Conservation (phyloP, 2,888 invertebrate species). For the Norana najaformis region DNA sequence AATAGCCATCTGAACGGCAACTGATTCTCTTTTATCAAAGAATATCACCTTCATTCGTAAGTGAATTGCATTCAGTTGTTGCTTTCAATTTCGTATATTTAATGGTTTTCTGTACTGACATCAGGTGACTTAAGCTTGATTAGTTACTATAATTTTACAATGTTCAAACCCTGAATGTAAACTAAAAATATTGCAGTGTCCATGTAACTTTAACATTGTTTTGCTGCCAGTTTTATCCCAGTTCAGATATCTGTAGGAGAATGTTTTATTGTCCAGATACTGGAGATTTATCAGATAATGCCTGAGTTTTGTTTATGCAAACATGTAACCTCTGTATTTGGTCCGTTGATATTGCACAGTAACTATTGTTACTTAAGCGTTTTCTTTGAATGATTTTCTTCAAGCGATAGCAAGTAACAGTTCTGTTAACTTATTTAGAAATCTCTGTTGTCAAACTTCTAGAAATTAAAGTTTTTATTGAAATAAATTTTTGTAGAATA, state of each 20-base stretch:
- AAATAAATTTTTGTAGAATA: background rate
- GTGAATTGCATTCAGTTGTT: too few species aligned
- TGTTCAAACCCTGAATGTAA: background rate
- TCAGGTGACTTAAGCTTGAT: too few species aligned
- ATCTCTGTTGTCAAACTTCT: conserved; percentile 13
- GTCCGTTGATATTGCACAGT: background rate
- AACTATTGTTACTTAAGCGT: background rate
- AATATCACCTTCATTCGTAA: too few species aligned
- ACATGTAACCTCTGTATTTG: too few species aligned
- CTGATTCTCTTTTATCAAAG: too few species aligned
- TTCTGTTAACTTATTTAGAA: conserved; percentile 7
- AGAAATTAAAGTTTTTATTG: background rate
- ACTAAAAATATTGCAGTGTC: background rate
- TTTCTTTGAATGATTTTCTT: background rate
- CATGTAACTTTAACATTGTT: background rate
- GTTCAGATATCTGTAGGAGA: background rate
- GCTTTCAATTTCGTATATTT: too few species aligned
- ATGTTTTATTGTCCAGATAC: background rate
- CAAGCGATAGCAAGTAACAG: background rate
- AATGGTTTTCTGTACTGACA: too few species aligned
- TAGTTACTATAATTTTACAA: background rate
- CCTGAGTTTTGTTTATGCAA: conserved; percentile 7
- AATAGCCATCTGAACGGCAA: too few species aligned
- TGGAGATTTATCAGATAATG: conserved; percentile 2
- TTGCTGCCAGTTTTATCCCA: background rate